Percentiles rank a stretch among this genome's conserved stretches.
Evolutionary conservation across 64 coral and sea anemone species (phyloP).

Genomic region (Montipora capricornis): DNA sequence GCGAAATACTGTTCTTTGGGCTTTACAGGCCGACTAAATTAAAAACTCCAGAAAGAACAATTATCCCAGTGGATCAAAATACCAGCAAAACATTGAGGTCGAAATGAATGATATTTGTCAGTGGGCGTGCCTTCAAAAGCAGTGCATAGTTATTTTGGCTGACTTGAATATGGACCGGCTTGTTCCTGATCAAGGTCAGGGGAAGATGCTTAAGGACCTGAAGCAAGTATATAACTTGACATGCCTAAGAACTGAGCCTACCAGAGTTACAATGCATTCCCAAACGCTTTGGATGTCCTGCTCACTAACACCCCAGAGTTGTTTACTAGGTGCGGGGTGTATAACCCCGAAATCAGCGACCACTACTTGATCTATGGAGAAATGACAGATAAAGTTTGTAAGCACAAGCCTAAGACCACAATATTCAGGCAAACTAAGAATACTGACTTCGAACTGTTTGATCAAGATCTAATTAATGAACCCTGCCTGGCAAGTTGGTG

Average conservation of each 20-base stretch:
- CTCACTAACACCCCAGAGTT: conserved; percentile 34
- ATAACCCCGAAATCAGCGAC: background rate
- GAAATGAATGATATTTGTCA: background rate
- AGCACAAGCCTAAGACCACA: background rate
- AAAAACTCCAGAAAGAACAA: no score
- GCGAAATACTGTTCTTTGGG: no score
- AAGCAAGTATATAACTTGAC: conserved; percentile 31
- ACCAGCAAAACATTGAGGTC: no score
- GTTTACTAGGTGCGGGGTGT: background rate
- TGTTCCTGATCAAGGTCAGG: background rate
- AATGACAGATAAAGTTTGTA: conserved; percentile 71
- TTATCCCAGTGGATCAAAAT: no score
- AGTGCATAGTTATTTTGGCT: conserved; percentile 2
- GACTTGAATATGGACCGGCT: conserved; percentile 60
- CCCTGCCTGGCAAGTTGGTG: conserved; percentile 28
- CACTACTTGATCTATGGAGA: conserved; percentile 10
- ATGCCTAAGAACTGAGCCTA: conserved; percentile 61
- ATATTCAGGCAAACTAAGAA: conserved; percentile 15
- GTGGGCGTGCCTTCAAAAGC: background rate
- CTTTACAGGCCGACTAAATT: no score
- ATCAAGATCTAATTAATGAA: background rate
- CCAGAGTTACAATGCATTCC: conserved; percentile 4
- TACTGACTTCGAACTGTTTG: background rate
- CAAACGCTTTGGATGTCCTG: conserved; percentile 42
- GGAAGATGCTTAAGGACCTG: conserved; percentile 60